A percentile compares a stretch with the other conserved stretches of the same genome.
phyloP scores from a whole-genome alignment of 2,888 invertebrate species.

The Lycia hirtaria region DNA sequence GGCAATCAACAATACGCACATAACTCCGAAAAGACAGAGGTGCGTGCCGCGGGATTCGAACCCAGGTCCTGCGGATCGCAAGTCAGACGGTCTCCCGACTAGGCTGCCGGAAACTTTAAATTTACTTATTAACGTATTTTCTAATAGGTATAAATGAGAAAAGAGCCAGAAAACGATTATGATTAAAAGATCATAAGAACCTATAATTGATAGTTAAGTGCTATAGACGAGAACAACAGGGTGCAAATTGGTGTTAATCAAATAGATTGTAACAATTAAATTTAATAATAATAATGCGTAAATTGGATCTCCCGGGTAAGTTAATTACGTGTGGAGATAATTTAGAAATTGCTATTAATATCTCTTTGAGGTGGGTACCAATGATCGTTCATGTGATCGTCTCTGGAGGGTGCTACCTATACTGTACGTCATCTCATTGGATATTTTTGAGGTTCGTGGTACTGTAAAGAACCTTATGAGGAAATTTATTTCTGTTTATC shows the following conservation, averaged over 20 bases:
- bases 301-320: conserved; percentile 15
- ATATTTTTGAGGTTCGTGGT: conserved; percentile 2
- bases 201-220: conserved; percentile 52
- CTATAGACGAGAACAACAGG: conserved; percentile 60
- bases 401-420: neutral
- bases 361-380: conserved; percentile 7
- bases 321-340: conserved; percentile 12
- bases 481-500: no score
- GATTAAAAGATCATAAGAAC: conserved; percentile 34
- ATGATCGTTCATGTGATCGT: conserved; percentile 1
- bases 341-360: conserved; percentile 20
- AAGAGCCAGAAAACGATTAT: conserved; percentile 29
- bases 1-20: no score
- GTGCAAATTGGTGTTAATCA: conserved; percentile 53
- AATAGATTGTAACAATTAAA: conserved; percentile 34
- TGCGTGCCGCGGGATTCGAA: no score
- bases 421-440: neutral
- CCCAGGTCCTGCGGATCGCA: no score
- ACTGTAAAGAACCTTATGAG: no score
- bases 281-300: conserved; percentile 17
- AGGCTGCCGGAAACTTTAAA: no score
- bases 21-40: no score
- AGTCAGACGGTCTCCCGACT: no score
- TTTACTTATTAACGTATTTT: no score
- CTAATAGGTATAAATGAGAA: no score